Base-by-base conservation (phyloP, 1,140 invertebrate genomes). In the Heliconius nattereri region DNA sequence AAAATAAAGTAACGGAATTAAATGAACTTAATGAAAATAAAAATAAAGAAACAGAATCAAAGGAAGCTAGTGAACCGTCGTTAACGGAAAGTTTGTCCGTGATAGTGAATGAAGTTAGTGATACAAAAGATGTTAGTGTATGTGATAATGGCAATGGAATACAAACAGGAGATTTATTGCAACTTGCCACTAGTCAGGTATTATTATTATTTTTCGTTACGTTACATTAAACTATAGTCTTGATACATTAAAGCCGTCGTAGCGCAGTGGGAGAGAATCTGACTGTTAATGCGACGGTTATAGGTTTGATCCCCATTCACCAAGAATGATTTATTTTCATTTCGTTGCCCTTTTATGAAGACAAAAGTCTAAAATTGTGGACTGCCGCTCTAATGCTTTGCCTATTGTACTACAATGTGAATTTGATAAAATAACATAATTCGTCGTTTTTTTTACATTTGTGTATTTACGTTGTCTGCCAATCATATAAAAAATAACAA, bases 61-160 rank as follows among this genome's bases (percentile, higher is more conserved):
- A 57, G 29, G 29, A 35, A 75, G 26, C 60, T 9, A 66, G 60
- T 66, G 60, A 66, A 66, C 23, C 77, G 23, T 73, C 37, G 37
- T 40, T 73, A 6, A 78, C 52, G 54, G 77, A 78, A 19, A 78
- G 77, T 78, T 71, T 70, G 9, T 73, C 71, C 8, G 23, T 66
- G 11, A 73, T 73, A 60, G 77, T 73, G 72, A 78, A 29, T 8
- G 60, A 66, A 29, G 26, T 66, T 66, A 66, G 60, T 66, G 60
- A 66, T 29, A 66, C 26, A 16, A n/a, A n/a, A 54, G 26, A 29
- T 72, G 76, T 52, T 54, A 60, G 54, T 73, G 32, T 78, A 26
- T 66, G 60, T 66, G 72, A 81, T 79, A 73, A 72, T 76, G 86
- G 87, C 73, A 92, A 92, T 75, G 90, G 91, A 32, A 91, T 81